Evolutionary conservation across 2,113 vertebrate genomes (phyloP).

Genomic region (Sylvilagus bachmani): DNA sequence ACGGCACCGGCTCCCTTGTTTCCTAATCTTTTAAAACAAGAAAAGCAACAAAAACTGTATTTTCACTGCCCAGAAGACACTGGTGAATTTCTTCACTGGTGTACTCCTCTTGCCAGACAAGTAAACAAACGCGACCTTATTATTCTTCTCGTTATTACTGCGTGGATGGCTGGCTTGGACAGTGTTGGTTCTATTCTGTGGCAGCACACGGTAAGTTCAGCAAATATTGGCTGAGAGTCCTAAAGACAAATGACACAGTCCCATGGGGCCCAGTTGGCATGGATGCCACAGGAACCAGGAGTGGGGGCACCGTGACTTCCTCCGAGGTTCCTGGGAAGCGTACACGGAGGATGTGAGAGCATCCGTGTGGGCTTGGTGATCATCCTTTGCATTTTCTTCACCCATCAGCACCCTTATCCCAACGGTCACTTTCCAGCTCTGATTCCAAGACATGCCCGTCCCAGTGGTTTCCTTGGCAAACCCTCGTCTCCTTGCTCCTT

Average conservation of each 20-base stretch:
- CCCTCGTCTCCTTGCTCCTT: background rate
- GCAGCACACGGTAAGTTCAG: background rate
- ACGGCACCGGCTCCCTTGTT: no score
- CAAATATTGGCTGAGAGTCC: background rate
- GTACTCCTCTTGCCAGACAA: background rate
- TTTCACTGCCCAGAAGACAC: background rate
- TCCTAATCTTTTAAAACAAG: constrained; percentile 47
- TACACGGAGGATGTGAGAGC: background rate
- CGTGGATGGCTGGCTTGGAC: background rate
- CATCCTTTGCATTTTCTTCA: background rate
- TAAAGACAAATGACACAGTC: background rate
- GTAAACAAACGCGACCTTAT: background rate
- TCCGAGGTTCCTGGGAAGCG: fast-evolving
- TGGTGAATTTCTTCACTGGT: background rate
- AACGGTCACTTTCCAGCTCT: background rate
- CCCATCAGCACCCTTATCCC: background rate
- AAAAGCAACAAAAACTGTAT: background rate
- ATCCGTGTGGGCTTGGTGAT: background rate
- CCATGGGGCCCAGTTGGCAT: no score
- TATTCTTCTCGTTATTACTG: background rate
- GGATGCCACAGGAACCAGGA: background rate
- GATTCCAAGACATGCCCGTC: background rate
- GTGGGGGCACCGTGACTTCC: background rate
- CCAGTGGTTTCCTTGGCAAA: background rate
- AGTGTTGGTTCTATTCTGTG: background rate